Percentiles rank a stretch among this genome's conserved stretches.
phyloP scores from a whole-genome alignment of 2,113 vertebrate genomes.

The Cephalopterus ornatus region DNA sequence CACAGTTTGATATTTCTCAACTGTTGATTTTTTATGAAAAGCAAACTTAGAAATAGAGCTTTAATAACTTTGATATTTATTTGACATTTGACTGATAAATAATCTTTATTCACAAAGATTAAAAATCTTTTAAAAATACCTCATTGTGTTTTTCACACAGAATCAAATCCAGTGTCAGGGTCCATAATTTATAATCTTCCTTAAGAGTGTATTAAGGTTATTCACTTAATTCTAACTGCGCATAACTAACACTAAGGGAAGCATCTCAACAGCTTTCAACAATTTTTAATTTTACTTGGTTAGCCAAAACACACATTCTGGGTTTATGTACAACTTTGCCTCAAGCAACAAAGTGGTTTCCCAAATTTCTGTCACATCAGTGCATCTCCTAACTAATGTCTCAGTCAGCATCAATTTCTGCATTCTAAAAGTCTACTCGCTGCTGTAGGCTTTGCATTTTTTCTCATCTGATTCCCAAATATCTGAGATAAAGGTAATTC shows the following conservation, averaged over 20 bases:
- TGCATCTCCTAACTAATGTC: neutral
- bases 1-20: neutral
- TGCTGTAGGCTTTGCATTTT: neutral
- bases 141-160: neutral
- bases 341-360: neutral
- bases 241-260: neutral
- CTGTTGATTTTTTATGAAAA: neutral
- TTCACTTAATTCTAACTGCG: neutral
- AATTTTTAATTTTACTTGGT: neutral
- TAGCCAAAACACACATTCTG: neutral
- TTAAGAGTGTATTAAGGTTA: neutral
- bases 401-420: neutral
- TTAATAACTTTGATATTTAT: constrained; percentile 14
- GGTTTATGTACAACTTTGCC: neutral
- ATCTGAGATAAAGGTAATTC: neutral
- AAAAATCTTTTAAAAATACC: neutral
- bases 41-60: neutral
- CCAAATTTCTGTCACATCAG: neutral
- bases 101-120: neutral
- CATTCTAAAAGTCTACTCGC: neutral
- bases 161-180: neutral
- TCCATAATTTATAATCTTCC: neutral
- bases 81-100: constrained; percentile 35
- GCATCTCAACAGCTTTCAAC: neutral
- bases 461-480: neutral